A percentile compares a stretch with the other conserved stretches of the same genome.
Conservation (phyloP, 2,113 vertebrate genomes). For the Entosphenus tridentatus region DNA sequence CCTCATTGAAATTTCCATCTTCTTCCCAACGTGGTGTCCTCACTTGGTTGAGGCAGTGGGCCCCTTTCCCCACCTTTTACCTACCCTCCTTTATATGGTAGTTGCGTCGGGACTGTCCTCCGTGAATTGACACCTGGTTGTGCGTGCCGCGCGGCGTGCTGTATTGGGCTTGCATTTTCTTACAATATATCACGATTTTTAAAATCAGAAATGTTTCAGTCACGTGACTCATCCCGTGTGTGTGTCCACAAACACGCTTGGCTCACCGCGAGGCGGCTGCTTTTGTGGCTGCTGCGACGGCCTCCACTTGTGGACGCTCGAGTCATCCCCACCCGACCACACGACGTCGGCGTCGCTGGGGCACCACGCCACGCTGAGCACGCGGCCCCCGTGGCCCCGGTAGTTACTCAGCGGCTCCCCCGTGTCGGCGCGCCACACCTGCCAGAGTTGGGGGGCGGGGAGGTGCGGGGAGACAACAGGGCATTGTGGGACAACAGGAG, state of each 20-base stretch:
- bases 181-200: too few species aligned
- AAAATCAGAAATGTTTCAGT: too few species aligned
- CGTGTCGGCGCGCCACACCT: constrained; percentile 77
- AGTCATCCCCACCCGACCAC: constrained; percentile 82
- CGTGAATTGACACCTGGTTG: too few species aligned
- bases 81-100: too few species aligned
- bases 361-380: constrained; percentile 69
- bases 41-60: too few species aligned
- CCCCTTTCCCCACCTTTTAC: not conserved
- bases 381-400: constrained; percentile 49
- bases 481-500: too few species aligned
- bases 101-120: too few species aligned
- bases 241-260: not conserved
- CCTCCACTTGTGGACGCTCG: constrained; percentile 62
- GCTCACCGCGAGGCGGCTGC: constrained; percentile 53
- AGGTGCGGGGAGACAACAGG: not conserved
- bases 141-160: too few species aligned
- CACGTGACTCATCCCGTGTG: not conserved
- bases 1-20: too few species aligned
- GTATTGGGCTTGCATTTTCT: too few species aligned
- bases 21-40: too few species aligned
- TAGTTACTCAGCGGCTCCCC: constrained; percentile 61
- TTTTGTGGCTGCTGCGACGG: constrained; percentile 49
- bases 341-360: constrained; percentile 49
- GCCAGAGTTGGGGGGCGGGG: not conserved